Evolutionary conservation across 2,888 invertebrate species (phyloP).

Genomic region (Andrena dorsata): DNA sequence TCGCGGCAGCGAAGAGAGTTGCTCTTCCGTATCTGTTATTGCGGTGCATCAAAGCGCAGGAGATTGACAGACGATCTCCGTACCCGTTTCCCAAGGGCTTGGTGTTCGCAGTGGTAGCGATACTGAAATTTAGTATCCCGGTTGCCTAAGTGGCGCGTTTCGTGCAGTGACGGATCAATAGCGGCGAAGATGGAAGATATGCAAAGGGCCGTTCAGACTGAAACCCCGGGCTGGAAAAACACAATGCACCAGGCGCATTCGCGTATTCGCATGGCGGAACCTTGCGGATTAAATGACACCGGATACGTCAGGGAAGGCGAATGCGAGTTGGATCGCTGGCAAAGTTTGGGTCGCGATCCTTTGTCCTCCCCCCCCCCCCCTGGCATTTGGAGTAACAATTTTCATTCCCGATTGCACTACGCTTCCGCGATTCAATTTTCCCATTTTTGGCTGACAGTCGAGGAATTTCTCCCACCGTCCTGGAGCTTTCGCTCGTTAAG

Average conservation of each 20-base stretch:
- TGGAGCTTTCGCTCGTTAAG: background rate
- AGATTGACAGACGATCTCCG: background rate
- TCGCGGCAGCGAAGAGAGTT: background rate
- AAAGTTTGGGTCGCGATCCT: background rate
- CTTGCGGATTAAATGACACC: background rate
- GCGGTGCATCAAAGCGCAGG: background rate
- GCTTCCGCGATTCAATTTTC: constrained; percentile 13
- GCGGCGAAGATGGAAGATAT: constrained; percentile 52
- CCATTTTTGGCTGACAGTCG: background rate
- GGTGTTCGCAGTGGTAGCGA: constrained; percentile 14
- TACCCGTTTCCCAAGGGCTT: background rate
- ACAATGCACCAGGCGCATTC: background rate
- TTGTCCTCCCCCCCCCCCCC: background rate
- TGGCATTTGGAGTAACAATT: constrained; percentile 23
- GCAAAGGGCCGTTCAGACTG: constrained; percentile 42
- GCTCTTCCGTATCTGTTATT: background rate
- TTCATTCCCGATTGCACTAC: background rate
- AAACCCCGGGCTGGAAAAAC: constrained; percentile 23
- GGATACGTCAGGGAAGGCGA: background rate
- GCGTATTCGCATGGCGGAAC: background rate
- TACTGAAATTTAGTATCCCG: constrained; percentile 46
- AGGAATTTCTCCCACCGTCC: background rate
- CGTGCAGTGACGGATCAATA: constrained; percentile 66
- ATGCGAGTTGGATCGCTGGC: background rate
- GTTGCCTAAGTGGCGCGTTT: constrained; percentile 53